Percentiles rank a stretch among this genome's conserved stretches.
Evolutionary conservation across 2,888 invertebrate species (phyloP).

Genomic region (Coenonympha arcania): DNA sequence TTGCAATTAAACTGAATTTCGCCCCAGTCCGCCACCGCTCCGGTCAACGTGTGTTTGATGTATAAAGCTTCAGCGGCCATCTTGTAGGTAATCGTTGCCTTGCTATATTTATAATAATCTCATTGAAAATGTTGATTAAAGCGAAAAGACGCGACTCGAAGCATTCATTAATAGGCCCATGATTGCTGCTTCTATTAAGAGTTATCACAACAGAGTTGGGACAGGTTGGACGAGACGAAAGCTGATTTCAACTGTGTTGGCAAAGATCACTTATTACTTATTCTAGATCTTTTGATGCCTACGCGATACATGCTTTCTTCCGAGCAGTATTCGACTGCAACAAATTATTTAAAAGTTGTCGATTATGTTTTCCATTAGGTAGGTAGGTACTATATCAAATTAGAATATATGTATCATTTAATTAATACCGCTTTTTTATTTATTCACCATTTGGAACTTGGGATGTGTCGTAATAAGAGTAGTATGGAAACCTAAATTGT

Average conservation of each 20-base stretch:
- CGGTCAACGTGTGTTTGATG: no score
- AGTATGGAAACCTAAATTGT: no score
- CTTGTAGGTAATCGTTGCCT: constrained; percentile 34
- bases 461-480: no score
- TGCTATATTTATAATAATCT: constrained; percentile 49
- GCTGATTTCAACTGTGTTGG: constrained; percentile 28
- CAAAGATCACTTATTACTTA: constrained; percentile 33
- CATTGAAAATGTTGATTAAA: constrained; percentile 62
- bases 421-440: no score
- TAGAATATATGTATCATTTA: no score
- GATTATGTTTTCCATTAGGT: no score
- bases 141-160: constrained; percentile 47
- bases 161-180: constrained; percentile 56
- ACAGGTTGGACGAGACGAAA: constrained; percentile 39
- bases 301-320: not conserved
- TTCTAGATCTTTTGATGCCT: not conserved
- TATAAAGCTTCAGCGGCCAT: constrained; percentile 31
- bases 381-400: no score
- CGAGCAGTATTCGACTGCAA: not conserved
- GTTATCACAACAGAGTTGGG: constrained; percentile 50
- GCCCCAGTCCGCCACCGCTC: no score
- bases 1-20: no score
- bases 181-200: constrained; percentile 56
- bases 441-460: no score
- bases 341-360: no score